Evolutionary conservation across 2,888 invertebrate genomes (phyloP).

Genomic region (Blastobasis lacticolella): DNA sequence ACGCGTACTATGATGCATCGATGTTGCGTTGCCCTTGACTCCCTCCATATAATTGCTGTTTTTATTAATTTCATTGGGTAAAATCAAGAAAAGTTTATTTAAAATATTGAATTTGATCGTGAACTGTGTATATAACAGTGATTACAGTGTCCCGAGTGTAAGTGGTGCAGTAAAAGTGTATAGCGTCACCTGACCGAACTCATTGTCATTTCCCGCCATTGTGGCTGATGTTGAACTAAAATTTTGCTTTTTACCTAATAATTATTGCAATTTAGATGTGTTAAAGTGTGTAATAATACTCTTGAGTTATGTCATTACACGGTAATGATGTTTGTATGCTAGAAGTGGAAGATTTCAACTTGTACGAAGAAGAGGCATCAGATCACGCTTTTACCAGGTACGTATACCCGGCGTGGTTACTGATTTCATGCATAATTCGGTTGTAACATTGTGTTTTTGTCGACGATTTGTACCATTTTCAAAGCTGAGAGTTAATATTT

Average conservation of each 20-base stretch:
- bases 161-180: constrained; percentile 40
- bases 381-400: constrained; percentile 72
- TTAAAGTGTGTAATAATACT: constrained; percentile 26
- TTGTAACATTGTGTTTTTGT: constrained; percentile 1
- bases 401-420: constrained; percentile 67
- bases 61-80: constrained; percentile 40
- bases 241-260: constrained; percentile 30
- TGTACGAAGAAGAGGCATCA: constrained; percentile 71
- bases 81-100: constrained; percentile 26
- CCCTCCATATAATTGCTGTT: constrained; percentile 54
- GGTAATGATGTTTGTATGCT: constrained; percentile 71
- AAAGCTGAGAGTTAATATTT: not conserved
- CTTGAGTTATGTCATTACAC: constrained; percentile 70
- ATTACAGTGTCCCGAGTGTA: constrained; percentile 23
- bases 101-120: constrained; percentile 20
- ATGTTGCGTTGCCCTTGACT: constrained; percentile 68
- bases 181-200: constrained; percentile 73
- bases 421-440: constrained; percentile 20
- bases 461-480: not conserved
- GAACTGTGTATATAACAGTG: constrained; percentile 30
- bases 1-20: constrained; percentile 42
- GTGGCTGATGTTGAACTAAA: constrained; percentile 55
- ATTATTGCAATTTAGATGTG: constrained; percentile 40
- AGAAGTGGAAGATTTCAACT: constrained; percentile 71
- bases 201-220: constrained; percentile 76